A percentile compares a stretch with the other conserved stretches of the same genome.
Evolutionary conservation across 2,888 invertebrate genomes (phyloP).

Genomic region (Choreutis nemorana): DNA sequence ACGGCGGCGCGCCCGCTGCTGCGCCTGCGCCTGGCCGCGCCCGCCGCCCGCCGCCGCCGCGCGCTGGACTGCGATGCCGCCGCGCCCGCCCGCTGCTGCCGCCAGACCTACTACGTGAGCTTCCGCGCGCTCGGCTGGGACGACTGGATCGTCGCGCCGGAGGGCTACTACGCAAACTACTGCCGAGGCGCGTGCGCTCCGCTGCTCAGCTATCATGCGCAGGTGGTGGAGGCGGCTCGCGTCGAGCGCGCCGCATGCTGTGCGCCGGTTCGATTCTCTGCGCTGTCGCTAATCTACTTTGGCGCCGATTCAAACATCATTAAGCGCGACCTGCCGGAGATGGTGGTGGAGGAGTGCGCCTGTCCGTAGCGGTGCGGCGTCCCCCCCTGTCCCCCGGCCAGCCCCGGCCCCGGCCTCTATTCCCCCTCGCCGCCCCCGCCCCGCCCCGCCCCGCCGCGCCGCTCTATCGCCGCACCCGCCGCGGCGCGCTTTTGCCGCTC

Average conservation of each 20-base stretch:
- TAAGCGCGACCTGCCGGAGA: conserved; percentile 92
- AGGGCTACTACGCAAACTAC: conserved; percentile 93
- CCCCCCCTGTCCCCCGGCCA: conserved; percentile 26
- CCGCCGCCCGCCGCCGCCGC: conserved; percentile 76
- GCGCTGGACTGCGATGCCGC: conserved; percentile 85
- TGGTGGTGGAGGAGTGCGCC: conserved; percentile 96
- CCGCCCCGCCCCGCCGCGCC: conserved; percentile 19
- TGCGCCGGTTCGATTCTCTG: conserved; percentile 90
- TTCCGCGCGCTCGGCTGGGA: conserved; percentile 93
- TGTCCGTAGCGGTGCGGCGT: conserved; percentile 81
- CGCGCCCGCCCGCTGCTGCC: conserved; percentile 72
- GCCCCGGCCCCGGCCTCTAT: conserved; percentile 15
- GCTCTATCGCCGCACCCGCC: conserved; percentile 5
- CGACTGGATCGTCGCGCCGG: conserved; percentile 92
- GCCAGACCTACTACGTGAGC: conserved; percentile 90
- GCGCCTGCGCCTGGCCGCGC: conserved; percentile 78
- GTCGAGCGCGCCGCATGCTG: conserved; percentile 92
- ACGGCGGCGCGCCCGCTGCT: conserved; percentile 82
- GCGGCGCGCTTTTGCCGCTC: conserved; percentile 48
- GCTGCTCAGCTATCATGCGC: conserved; percentile 87
- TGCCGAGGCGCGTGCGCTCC: conserved; percentile 91
- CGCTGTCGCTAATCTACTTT: conserved; percentile 92
- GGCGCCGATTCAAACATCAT: conserved; percentile 90
- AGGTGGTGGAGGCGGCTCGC: conserved; percentile 89
- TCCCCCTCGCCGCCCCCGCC: conserved; percentile 28